Percentiles rank a stretch among this genome's conserved stretches.
Evolutionary conservation across 2,113 vertebrate species (phyloP).

Genomic region (Agapornis roseicollis): DNA sequence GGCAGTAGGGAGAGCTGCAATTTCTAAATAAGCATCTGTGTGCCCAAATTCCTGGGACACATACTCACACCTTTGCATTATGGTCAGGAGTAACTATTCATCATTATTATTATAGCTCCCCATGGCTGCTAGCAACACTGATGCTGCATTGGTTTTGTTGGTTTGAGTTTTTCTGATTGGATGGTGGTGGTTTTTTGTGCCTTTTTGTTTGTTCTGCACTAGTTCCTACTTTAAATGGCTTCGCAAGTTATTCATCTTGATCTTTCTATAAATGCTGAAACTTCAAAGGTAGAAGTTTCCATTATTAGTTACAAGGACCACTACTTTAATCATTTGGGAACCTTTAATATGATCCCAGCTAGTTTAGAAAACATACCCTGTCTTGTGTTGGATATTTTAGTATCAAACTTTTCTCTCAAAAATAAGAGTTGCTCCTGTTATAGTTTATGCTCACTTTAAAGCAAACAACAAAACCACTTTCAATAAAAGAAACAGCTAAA

Average conservation of each 20-base stretch:
- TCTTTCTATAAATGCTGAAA: background rate
- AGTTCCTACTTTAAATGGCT: background rate
- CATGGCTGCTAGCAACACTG: background rate
- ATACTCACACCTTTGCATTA: background rate
- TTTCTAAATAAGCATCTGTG: conserved; percentile 28
- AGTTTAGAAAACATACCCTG: background rate
- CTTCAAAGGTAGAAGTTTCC: background rate
- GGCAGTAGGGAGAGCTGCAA: background rate
- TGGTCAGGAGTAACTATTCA: background rate
- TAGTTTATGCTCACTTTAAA: background rate
- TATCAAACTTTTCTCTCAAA: background rate
- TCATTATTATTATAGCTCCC: background rate
- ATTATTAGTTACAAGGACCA: background rate
- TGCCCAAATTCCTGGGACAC: background rate
- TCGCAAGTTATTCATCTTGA: background rate
- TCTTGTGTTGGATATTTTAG: background rate
- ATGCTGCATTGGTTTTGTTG: background rate
- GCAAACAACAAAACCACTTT: background rate
- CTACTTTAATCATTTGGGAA: background rate
- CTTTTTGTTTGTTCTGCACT: background rate
- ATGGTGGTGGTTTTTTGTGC: background rate
- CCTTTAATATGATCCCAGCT: background rate
- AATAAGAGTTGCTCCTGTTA: background rate
- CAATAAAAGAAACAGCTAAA: background rate
- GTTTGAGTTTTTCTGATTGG: background rate